Percentiles rank a stretch among this genome's conserved stretches.
Evolutionary conservation across 2,113 vertebrate species (phyloP).

Genomic region (Zosterops borbonicus): DNA sequence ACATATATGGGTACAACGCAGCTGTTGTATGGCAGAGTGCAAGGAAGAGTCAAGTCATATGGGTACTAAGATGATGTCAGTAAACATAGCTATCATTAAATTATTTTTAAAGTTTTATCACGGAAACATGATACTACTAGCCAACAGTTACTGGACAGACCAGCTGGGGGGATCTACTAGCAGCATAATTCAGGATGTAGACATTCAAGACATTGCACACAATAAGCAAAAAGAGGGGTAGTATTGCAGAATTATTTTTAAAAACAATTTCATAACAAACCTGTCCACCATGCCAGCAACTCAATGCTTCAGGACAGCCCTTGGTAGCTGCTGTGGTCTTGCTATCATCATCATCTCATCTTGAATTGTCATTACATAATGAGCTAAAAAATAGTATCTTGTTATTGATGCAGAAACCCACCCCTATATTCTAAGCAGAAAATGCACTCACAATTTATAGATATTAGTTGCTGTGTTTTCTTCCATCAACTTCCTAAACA

Average conservation of each 20-base stretch:
- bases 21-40: background rate
- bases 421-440: background rate
- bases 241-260: constrained; percentile 49
- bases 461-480: background rate
- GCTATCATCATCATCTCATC: background rate
- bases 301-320: background rate
- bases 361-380: constrained; percentile 21
- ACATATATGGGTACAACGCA: background rate
- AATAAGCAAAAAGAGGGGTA: constrained; percentile 25
- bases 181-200: background rate
- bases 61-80: constrained; percentile 36
- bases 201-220: background rate
- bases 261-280: constrained; percentile 27
- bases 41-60: constrained; percentile 15
- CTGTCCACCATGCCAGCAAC: background rate
- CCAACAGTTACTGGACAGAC: background rate
- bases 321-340: background rate
- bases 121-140: background rate
- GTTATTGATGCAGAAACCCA: background rate
- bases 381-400: background rate
- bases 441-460: background rate
- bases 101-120: constrained; percentile 46
- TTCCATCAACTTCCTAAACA: background rate
- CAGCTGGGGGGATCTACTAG: constrained; percentile 7
- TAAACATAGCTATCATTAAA: constrained; percentile 36